These are phyloP conservation scores for Tachysurus fulvidraco DNA, from an alignment of 2,113 vertebrate genomes.

Conservation along the genomic window DNA sequence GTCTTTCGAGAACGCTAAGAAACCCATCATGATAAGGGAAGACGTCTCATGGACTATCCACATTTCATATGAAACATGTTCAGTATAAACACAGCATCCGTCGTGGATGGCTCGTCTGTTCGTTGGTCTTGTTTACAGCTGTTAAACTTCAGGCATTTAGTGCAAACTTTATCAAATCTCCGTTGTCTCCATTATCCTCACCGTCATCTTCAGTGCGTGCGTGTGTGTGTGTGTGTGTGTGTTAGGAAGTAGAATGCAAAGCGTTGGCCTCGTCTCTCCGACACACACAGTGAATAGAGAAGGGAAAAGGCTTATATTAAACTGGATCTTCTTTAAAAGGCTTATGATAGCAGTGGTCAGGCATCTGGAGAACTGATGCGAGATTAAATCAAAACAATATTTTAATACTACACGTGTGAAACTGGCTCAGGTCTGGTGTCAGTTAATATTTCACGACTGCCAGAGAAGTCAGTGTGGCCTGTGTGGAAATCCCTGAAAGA, in stretches of 20 bases:
- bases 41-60: slow-evolving; percentile 97
- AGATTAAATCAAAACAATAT: not conserved
- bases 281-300: not conserved
- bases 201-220: slow-evolving; percentile 34
- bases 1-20: slow-evolving; percentile 95
- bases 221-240: not conserved
- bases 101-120: slow-evolving; percentile 78
- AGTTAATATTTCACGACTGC: not conserved
- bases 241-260: slow-evolving; percentile 41
- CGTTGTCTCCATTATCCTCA: slow-evolving; percentile 80
- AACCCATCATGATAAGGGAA: slow-evolving; percentile 95
- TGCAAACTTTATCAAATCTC: slow-evolving; percentile 92
- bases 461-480: not conserved
- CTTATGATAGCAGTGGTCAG: not conserved
- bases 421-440: not conserved
- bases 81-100: slow-evolving; percentile 93
- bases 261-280: slow-evolving; percentile 27
- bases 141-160: slow-evolving; percentile 89
- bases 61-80: slow-evolving; percentile 92
- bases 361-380: not conserved
- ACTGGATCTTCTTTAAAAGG: not conserved
- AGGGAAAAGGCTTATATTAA: not conserved
- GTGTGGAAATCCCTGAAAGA: not conserved
- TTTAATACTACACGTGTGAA: too few species aligned
- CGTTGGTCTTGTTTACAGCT: slow-evolving; percentile 73